Conservation (phyloP, 2,797 vertebrate species). For the Pantherophis vulpinus region DNA sequence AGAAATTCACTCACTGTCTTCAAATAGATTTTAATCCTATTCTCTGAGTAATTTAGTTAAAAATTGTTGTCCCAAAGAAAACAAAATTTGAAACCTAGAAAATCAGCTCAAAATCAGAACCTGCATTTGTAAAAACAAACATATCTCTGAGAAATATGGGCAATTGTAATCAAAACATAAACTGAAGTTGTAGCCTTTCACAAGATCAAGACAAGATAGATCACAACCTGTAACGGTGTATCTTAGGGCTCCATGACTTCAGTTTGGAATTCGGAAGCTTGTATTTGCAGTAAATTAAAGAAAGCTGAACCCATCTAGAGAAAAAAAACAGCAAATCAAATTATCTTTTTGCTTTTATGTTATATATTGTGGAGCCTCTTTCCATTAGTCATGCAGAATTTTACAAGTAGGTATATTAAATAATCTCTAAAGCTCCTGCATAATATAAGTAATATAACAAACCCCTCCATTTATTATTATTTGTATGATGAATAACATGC, state of each 20-base stretch:
- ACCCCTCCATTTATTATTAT: slow-evolving; percentile 52
- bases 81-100: slow-evolving; percentile 33
- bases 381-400: slow-evolving; percentile 58
- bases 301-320: slow-evolving; percentile 71
- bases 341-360: slow-evolving; percentile 63
- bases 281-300: slow-evolving; percentile 69
- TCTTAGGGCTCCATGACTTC: slow-evolving; percentile 70
- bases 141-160: slow-evolving; percentile 48
- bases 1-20: slow-evolving; percentile 30
- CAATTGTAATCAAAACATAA: slow-evolving; percentile 55
- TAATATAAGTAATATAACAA: slow-evolving; percentile 23
- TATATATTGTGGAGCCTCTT: slow-evolving; percentile 61
- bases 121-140: slow-evolving; percentile 31
- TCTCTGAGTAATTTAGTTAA: slow-evolving; percentile 35
- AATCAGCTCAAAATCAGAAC: slow-evolving; percentile 42
- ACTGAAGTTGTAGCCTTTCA: slow-evolving; percentile 67
- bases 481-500: slow-evolving; percentile 24
- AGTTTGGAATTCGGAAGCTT: slow-evolving; percentile 68
- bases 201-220: slow-evolving; percentile 69
- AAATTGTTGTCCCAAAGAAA: slow-evolving; percentile 36
- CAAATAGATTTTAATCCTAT: slow-evolving; percentile 39
- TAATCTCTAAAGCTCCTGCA: slow-evolving; percentile 46
- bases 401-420: slow-evolving; percentile 50
- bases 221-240: slow-evolving; percentile 69
- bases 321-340: slow-evolving; percentile 67